Conservation (phyloP, 2,113 vertebrate genomes). For the Serinus canaria region DNA sequence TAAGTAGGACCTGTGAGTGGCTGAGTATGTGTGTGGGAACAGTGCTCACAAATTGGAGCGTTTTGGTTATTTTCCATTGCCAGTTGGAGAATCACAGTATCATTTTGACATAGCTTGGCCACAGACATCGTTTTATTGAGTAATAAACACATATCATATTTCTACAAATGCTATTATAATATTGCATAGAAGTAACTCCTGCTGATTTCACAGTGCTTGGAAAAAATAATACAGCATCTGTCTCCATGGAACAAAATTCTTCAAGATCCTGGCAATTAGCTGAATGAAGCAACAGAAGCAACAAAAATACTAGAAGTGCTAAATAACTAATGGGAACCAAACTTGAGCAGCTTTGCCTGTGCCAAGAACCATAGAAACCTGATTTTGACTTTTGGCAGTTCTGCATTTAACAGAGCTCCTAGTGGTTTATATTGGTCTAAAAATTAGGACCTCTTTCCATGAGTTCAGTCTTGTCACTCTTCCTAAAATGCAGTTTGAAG, state of each 20-base stretch:
- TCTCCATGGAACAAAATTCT: slow-evolving; percentile 3
- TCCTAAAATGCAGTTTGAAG: slow-evolving; percentile 1
- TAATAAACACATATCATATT: background rate
- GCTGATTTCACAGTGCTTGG: slow-evolving; percentile 33
- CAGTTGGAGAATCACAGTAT: background rate
- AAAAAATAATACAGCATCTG: slow-evolving; percentile 19
- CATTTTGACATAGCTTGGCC: background rate
- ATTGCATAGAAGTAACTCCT: background rate
- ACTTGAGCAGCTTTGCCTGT: background rate
- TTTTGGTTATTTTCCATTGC: background rate
- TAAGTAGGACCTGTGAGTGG: background rate
- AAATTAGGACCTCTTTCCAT: background rate
- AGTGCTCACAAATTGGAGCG: background rate
- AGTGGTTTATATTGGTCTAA: background rate
- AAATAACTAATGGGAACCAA: slow-evolving; percentile 29
- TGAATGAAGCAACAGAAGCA: slow-evolving; percentile 43
- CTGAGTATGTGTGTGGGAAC: background rate
- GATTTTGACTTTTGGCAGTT: background rate
- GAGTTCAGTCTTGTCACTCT: background rate
- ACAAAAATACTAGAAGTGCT: slow-evolving; percentile 16
- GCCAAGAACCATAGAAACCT: background rate
- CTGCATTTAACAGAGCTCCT: background rate
- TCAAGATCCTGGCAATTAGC: slow-evolving; percentile 18
- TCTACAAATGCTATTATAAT: background rate
- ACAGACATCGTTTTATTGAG: background rate